A percentile compares a stretch with the other conserved stretches of the same genome.
These are phyloP conservation scores for Stomatorhinus walkeri DNA, from an alignment of 2,797 vertebrate species.

Conservation along the genomic window DNA sequence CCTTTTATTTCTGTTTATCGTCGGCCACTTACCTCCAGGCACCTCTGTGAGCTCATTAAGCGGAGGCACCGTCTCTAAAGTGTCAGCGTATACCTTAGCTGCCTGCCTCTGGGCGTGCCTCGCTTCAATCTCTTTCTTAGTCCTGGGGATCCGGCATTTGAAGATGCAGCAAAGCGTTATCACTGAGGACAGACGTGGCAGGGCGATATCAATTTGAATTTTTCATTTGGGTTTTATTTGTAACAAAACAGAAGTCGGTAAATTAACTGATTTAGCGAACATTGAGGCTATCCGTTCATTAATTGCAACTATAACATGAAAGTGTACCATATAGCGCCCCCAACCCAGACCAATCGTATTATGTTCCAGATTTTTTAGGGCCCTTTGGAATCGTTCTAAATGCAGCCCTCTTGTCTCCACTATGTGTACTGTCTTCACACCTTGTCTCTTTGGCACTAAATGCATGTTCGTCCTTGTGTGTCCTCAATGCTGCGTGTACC, in stretches of 20 bases:
- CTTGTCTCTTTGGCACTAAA: neutral
- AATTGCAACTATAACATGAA: neutral
- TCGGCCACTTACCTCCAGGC: constrained; percentile 67
- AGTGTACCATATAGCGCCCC: neutral
- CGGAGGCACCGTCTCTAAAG: constrained; percentile 83
- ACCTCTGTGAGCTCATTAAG: constrained; percentile 84
- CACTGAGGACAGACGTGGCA: constrained; percentile 54
- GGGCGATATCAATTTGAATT: neutral
- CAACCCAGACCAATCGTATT: neutral
- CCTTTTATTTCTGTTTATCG: neutral
- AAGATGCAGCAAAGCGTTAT: constrained; percentile 95
- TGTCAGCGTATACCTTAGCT: constrained; percentile 89
- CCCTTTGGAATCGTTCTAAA: neutral
- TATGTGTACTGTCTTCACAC: neutral
- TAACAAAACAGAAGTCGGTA: neutral
- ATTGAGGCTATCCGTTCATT: neutral
- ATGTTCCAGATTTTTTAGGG: neutral
- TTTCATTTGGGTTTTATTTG: neutral
- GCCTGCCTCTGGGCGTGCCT: constrained; percentile 77
- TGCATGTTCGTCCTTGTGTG: neutral
- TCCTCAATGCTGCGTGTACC: neutral
- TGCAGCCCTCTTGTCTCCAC: neutral
- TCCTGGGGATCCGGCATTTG: constrained; percentile 92
- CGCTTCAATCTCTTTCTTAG: constrained; percentile 93
- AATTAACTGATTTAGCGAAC: neutral